A percentile compares a stretch with the other conserved stretches of the same genome.
phyloP scores from a whole-genome alignment of 2,888 invertebrate genomes.

The Campoletis raptor region DNA sequence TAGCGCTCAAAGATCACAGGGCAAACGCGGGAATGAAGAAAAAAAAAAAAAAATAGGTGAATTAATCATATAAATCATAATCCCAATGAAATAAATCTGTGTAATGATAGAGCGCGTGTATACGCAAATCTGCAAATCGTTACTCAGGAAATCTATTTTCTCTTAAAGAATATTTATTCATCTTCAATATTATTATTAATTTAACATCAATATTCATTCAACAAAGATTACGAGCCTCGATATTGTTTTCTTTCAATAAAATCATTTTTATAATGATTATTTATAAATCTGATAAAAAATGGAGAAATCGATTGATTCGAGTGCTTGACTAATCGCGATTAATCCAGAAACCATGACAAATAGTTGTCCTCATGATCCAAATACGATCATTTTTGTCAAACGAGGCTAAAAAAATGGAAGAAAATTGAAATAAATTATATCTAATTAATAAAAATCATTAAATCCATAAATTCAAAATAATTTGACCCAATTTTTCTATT shows the following conservation, averaged over 20 bases:
- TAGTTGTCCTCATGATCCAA: not conserved
- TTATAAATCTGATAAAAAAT: not conserved
- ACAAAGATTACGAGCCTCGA: not conserved
- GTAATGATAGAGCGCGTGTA: not conserved
- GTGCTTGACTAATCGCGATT: not conserved
- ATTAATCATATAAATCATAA: conserved; percentile 48
- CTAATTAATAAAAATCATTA: not conserved
- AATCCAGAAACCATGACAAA: not conserved
- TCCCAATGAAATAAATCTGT: conserved; percentile 7
- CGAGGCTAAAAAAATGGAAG: not conserved
- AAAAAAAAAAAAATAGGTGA: conserved; percentile 24
- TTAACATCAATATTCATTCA: not conserved
- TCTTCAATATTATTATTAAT: not conserved
- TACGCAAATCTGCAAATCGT: not conserved
- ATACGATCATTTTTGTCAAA: not conserved
- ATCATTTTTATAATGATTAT: not conserved
- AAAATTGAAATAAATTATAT: too few species aligned
- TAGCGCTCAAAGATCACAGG: conserved; percentile 23
- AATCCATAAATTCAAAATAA: not conserved
- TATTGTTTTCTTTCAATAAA: not conserved
- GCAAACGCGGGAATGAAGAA: conserved; percentile 14
- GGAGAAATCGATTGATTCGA: not conserved
- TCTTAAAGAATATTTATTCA: not conserved
- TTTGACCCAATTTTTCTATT: not conserved
- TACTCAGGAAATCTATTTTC: not conserved